Evolutionary conservation across 2,797 vertebrate genomes (phyloP).

Genomic region (Scomberomorus guttatus): DNA sequence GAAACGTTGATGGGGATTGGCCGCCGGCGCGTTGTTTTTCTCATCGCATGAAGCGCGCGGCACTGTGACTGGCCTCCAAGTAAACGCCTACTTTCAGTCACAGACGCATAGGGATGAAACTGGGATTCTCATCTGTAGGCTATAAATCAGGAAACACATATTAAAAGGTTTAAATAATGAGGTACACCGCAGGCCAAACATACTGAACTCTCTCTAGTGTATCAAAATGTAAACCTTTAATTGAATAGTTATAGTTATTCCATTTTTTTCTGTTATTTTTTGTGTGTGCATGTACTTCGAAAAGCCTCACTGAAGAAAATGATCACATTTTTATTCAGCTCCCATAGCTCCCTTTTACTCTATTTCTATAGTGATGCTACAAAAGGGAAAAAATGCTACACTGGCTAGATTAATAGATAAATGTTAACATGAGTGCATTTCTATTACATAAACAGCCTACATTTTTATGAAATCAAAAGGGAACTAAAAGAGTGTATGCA

Average conservation of each 20-base stretch:
- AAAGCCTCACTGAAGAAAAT: neutral
- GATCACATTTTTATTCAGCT: neutral
- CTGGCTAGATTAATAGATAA: neutral
- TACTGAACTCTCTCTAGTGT: neutral
- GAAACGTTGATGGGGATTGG: conserved; percentile 36
- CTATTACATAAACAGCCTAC: conserved; percentile 1
- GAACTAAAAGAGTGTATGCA: conserved; percentile 21
- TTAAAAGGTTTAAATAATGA: too few relatives aligned
- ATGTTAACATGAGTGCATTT: neutral
- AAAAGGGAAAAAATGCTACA: neutral
- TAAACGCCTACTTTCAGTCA: conserved; percentile 25
- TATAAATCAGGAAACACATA: neutral
- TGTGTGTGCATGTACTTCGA: neutral
- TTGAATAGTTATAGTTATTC: neutral
- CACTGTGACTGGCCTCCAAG: conserved; percentile 33
- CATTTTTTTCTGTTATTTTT: neutral
- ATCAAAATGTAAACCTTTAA: neutral
- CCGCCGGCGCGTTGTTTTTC: conserved; percentile 2
- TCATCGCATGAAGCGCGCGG: conserved; percentile 15
- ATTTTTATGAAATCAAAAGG: conserved; percentile 26
- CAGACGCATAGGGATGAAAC: neutral
- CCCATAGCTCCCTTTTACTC: neutral
- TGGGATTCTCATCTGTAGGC: neutral
- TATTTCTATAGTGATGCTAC: neutral
- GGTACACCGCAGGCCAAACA: neutral